phyloP scores from a whole-genome alignment of 1,140 invertebrate genomes.

The Asobara japonica region DNA sequence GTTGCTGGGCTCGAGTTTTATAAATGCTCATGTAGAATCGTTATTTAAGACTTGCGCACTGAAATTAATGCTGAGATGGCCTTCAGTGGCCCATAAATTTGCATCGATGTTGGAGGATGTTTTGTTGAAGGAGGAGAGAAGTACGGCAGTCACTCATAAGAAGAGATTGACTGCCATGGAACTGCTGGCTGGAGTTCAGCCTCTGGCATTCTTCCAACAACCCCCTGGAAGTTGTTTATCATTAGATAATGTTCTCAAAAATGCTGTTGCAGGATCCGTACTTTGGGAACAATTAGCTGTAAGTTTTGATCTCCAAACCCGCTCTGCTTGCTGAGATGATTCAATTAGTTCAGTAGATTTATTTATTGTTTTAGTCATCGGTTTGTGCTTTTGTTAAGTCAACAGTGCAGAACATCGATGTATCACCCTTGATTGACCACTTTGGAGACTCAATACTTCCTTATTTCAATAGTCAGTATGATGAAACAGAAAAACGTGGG shows the following conservation, averaged over 20 bases:
- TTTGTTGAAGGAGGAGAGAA: slow-evolving; percentile 50
- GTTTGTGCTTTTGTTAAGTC: slow-evolving; percentile 59
- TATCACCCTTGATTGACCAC: slow-evolving; percentile 51
- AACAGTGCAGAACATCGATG: slow-evolving; percentile 48
- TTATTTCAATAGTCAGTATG: slow-evolving; percentile 47
- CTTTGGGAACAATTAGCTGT: slow-evolving; percentile 62
- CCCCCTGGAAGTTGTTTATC: slow-evolving; percentile 47
- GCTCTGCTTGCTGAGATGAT: slow-evolving; percentile 36
- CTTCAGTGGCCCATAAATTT: slow-evolving; percentile 60
- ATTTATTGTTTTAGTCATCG: slow-evolving; percentile 44
- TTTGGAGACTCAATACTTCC: slow-evolving; percentile 63
- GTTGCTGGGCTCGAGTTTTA: slow-evolving; percentile 59
- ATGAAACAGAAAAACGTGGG: slow-evolving; percentile 8
- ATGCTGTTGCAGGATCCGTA: slow-evolving; percentile 50
- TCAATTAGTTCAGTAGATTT: slow-evolving; percentile 24
- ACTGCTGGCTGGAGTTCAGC: slow-evolving; percentile 58
- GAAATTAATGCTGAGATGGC: slow-evolving; percentile 64
- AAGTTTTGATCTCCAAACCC: slow-evolving; percentile 40
- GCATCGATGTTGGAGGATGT: slow-evolving; percentile 56
- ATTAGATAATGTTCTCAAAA: slow-evolving; percentile 51
- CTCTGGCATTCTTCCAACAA: slow-evolving; percentile 55
- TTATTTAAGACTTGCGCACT: slow-evolving; percentile 61
- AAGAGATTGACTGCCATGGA: slow-evolving; percentile 58
- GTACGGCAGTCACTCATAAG: slow-evolving; percentile 46
- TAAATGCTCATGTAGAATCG: slow-evolving; percentile 59